Base-by-base conservation (phyloP, 2,113 vertebrate genomes). In the Saguinus midas region DNA sequence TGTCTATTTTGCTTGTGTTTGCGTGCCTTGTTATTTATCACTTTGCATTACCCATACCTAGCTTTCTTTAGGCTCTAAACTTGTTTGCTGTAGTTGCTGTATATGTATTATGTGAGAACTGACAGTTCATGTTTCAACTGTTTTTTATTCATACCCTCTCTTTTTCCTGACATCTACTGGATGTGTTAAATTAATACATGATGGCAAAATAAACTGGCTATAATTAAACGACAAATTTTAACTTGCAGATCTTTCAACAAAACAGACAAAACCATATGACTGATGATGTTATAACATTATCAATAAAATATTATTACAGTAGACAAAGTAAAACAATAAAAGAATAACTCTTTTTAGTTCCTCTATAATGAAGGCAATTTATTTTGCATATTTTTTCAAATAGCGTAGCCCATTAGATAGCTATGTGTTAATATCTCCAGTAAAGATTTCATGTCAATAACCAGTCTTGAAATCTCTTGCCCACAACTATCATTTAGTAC, bases 171-270 rank as follows among this genome's bases (percentile, higher is more conserved):
- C 13, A 87, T 83, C 23, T 73, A 13, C 32, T 81, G 35, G 48
- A 37, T 76, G 6, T 35, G 32, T 81, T 72, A 89, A 72, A 90
- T 29, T 73, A 37, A 48, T 43, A 83, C 2, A 48, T 35, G 0
- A 52, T 78, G 23, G 25, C 18, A 91, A 94, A 96, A 87, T 73
- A 95, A 87, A 68, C 29, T 84, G 45, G 20, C 8, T 12, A 64
- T 79, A 43, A 94, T 93, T 95, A 83, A 89, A 80, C 16, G 86
- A 75, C 27, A 91, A 91, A 90, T 66, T 80, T 25, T 79, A 93
- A 52, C 17, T 80, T 91, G 58, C 6, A 91, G 86, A 94, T 64
- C 7, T 25, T 58, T 58, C 68, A 76, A 48, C 29, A 90, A 14
- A 92, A 20, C 29, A 93, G 79, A 83, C 1, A 45, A 87, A 96